Conservation (phyloP, 2,888 invertebrate genomes). For the Meteorus cinctellus region DNA sequence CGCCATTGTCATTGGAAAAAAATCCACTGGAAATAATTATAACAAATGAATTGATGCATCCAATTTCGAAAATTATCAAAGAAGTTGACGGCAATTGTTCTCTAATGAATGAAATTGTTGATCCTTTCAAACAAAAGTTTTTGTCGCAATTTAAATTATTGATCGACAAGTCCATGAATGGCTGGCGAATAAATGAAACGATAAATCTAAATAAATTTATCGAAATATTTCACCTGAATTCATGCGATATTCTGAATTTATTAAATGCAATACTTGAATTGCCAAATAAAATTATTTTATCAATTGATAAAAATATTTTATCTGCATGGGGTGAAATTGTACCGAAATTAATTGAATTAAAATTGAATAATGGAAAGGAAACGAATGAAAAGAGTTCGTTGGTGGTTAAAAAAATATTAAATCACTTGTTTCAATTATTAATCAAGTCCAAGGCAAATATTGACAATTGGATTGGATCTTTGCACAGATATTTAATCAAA, state of each 20-base stretch:
- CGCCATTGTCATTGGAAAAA: conserved; percentile 56
- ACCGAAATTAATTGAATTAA: conserved; percentile 72
- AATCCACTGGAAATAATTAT: neutral
- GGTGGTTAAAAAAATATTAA: conserved; percentile 56
- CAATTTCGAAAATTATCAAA: neutral
- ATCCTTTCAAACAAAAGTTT: conserved; percentile 48
- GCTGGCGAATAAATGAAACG: neutral
- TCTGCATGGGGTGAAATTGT: conserved; percentile 77
- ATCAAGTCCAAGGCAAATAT: conserved; percentile 58
- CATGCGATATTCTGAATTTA: conserved; percentile 73
- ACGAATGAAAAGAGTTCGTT: conserved; percentile 49
- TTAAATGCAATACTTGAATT: conserved; percentile 73
- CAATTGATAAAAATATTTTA: conserved; percentile 72
- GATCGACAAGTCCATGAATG: neutral
- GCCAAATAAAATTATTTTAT: conserved; percentile 70
- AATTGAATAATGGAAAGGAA: conserved; percentile 5
- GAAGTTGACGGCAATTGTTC: neutral
- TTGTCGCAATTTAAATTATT: conserved; percentile 62
- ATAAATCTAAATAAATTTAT: conserved; percentile 68
- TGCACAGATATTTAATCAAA: conserved; percentile 77
- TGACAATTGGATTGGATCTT: conserved; percentile 75
- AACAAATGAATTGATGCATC: neutral
- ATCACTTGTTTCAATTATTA: conserved; percentile 57
- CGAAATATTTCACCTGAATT: conserved; percentile 68
- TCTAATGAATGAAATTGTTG: neutral